Evolutionary conservation across 2,113 vertebrate genomes (phyloP), one percentile per base, ranked within the genome.

Genomic region (Nannospalax galili): DNA sequence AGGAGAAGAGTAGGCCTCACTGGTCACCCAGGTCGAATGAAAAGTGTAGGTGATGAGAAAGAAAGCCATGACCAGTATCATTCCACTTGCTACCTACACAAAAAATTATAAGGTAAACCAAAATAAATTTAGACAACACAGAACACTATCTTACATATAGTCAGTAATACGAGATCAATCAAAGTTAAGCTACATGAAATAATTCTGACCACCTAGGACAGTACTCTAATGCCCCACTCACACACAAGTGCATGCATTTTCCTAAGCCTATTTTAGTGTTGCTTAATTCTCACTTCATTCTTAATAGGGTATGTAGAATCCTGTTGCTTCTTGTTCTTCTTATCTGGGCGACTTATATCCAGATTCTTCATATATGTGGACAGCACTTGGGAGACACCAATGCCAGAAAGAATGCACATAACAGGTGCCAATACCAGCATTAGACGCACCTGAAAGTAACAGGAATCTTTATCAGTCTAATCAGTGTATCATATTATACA

Each of bases 1-100:
- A 1, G 99, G 99, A 7, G 99, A 99, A 35, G 99, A 99, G 96
- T 99, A 99, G 0, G 99, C 99, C 96, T 99, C 99, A 0, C 99
- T 99, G 96, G 99, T 99, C 97, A 99, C 99, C 99, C 99, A 99
- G n/a, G 99, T 99, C 3, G 99, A 99, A 97, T 99, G 99, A 97
- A 99, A 99, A 60, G 99, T 99, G 96, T 99, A 99, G 1, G 99
- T 99, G 96, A 99, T 99, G 48, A 99, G 98, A 98, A 99, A 99
- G 97, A 99, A 99, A 0, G 99, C 99, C 99, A 99, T 99, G 95
- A 99, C 99, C 96, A 99, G 93, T 97, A 99, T 99, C 99, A 99
- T 99, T 67, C 99, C 99, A n/a, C 99, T 99, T 94, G 99, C 99
- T 96, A 99, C 99, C 99, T 99, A 92, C 0, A 32, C 15, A 75